Base-by-base conservation (phyloP, 1,140 invertebrate genomes). In the Microvelia longipes region DNA sequence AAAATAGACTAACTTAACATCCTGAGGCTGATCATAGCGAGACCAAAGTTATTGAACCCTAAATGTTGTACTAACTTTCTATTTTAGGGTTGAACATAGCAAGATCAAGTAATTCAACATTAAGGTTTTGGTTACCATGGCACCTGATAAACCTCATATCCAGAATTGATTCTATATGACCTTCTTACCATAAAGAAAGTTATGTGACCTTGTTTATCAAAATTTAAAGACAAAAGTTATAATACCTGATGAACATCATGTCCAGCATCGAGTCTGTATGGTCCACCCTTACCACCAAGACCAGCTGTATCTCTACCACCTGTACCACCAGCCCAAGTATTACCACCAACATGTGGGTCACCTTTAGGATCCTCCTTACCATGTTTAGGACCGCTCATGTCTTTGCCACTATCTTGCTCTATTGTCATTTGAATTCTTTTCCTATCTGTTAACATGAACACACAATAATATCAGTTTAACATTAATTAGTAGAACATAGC, bases 281-380 rank as follows among this genome's bases (percentile, higher is more conserved):
- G 93, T 0, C 93, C 94, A 28, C 93, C 94, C 79, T 91, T 93
- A 1, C 94, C 93, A 19, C 94, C 94, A 13, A 96, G 79, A 28
- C 96, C 96, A n/a, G 94, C 93, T 1, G 94, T 98, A 77, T 94
- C 92, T 69, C 91, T 83, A 66, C 91, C 91, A 66, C 94, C 95
- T 61, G 90, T 93, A 30, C 95, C 95, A 11, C 95, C 94, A 60
- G 94, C 94, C 94, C 95, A 98, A 0, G 90, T 95, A 76, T 96
- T 96, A 2, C 96, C 95, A 68, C 95, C 95, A 69, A 96, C 92
- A 82, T 98, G 96, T 0, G 94, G 93, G 65, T 90, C 85, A 75
- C 91, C 91, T 11, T 90, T 88, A 0, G 90, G 86, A 79, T 98
- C 93, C 28, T 92, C 82, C 82, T 97, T 96, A 1, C 96, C 96